phyloP scores from a whole-genome alignment of 2,113 vertebrate genomes.

The Gila orcuttii region DNA sequence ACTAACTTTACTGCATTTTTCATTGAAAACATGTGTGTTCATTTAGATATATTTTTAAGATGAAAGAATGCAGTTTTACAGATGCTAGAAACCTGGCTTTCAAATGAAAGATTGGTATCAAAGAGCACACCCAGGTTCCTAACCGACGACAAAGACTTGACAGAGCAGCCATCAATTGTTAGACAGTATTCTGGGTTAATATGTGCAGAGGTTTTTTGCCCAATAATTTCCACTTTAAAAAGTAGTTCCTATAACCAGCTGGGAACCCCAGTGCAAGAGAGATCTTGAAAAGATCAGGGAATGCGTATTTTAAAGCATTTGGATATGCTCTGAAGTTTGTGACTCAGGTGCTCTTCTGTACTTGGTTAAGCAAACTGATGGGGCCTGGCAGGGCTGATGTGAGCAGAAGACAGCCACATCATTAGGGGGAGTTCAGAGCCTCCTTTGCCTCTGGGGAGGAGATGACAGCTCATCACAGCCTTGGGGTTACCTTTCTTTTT shows the following conservation, averaged over 20 bases:
- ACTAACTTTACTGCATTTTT: too few species aligned
- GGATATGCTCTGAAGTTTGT: conserved; percentile 59
- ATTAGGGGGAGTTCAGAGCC: conserved; percentile 75
- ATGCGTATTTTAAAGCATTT: conserved; percentile 24
- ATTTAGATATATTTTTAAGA: too few species aligned
- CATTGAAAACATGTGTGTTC: too few species aligned
- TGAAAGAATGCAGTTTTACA: too few species aligned
- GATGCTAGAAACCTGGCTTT: too few species aligned
- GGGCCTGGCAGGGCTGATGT: conserved; percentile 71
- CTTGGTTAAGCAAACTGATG: conserved; percentile 77
- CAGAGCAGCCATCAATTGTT: too few species aligned
- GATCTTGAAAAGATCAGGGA: conserved; percentile 34
- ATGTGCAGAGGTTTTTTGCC: too few species aligned
- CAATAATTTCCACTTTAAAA: not conserved
- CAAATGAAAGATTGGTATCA: too few species aligned
- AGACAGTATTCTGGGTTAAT: too few species aligned
- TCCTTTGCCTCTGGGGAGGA: conserved; percentile 71
- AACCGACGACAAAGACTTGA: too few species aligned
- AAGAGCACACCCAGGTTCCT: too few species aligned
- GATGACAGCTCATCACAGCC: conserved; percentile 76
- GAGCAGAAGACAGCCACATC: conserved; percentile 76
- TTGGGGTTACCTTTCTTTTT: conserved; percentile 73
- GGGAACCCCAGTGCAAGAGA: not conserved
- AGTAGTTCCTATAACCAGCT: not conserved
- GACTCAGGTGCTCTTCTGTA: conserved; percentile 65